Base-by-base conservation (phyloP, 2,888 invertebrate genomes). In the Mycalesis mineus region DNA sequence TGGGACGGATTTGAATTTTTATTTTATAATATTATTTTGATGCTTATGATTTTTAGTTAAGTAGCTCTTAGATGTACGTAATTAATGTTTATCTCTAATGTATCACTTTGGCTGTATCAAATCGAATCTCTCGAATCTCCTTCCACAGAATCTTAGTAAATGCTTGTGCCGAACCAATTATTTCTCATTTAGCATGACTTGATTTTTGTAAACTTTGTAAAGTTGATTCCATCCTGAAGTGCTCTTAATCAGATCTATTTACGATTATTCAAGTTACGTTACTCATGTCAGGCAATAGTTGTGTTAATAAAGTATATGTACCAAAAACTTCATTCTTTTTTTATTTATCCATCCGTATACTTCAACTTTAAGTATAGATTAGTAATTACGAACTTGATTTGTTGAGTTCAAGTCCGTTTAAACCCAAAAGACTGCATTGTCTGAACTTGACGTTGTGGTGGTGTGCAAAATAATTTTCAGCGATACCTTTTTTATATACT, bases 161-260 rank as follows among this genome's bases (percentile, higher is more conserved):
- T 59, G 58, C 71, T 75, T 68, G 72, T 80, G 80, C 76, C 73
- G 70, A 77, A 77, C 71, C 77, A 74, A 71, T 66, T 22, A 4
- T 2, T 22, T 22, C 2, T 22, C 5, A 22, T 22, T 71, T 67
- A 33, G 78, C 74, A 72, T 75, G 31, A 33, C 42, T 52, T 42
- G 33, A 33, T 68, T 66, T 69, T 61, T 76, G 73, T 79, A 78
- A 82, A 80, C 80, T 80, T 80, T 77, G 72, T 69, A 80, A 83
- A 76, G 80, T 74, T 86, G 82, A 88, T 84, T 88, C 88, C 88
- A 88, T 88, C 88, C 88, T 83, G 72, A 88, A 88, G 88, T 88
- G 88, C 88, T 88, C 88, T 88, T 88, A 87, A 78, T 79, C 82
- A 80, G 77, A 83, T 78, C 77, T 84, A 82, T 83, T 77, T 82